Conservation (phyloP, 2,888 invertebrate species). For the Spilarctia lutea region DNA sequence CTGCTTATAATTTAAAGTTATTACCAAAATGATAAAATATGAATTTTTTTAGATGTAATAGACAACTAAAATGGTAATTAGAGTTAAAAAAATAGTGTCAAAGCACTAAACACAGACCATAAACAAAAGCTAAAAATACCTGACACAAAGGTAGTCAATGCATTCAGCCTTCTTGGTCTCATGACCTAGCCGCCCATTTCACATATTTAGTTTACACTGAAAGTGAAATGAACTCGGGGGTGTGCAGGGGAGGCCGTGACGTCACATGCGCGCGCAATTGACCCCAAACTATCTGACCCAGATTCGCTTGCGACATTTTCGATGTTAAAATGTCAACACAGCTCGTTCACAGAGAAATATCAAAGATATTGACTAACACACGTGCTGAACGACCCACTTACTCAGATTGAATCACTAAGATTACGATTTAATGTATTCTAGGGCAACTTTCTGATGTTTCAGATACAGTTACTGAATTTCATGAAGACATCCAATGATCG, state of each 20-base stretch:
- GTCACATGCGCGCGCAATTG: constrained; percentile 79
- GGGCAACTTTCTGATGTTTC: constrained; percentile 40
- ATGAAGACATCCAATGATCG: constrained; percentile 31
- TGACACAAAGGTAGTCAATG: constrained; percentile 23
- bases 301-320: constrained; percentile 74
- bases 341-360: constrained; percentile 60
- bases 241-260: constrained; percentile 69
- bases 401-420: constrained; percentile 22
- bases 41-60: background rate
- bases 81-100: background rate
- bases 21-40: background rate
- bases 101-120: constrained; percentile 16
- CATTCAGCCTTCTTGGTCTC: constrained; percentile 28
- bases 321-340: constrained; percentile 77
- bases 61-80: background rate
- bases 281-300: constrained; percentile 75
- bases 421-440: constrained; percentile 30
- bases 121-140: constrained; percentile 39
- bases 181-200: constrained; percentile 50
- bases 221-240: constrained; percentile 74
- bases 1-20: background rate
- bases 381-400: constrained; percentile 61
- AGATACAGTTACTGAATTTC: constrained; percentile 25
- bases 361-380: constrained; percentile 68
- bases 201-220: constrained; percentile 57